Conservation (phyloP, 2,888 invertebrate species). For the Apamea anceps region DNA sequence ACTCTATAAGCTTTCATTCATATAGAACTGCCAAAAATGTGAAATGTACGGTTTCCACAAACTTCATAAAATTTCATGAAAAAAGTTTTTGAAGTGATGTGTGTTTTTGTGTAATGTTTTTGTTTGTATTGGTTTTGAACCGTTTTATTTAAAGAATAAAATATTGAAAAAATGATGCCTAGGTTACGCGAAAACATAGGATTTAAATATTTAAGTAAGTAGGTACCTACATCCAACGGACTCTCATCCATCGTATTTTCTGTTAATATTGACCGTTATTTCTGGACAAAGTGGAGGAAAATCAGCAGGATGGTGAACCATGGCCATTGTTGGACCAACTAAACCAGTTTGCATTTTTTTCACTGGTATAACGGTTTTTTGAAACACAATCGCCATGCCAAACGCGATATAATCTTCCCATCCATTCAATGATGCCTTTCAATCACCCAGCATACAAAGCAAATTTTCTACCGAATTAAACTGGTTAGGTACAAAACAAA, state of each 20-base stretch:
- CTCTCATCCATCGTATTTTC: neutral
- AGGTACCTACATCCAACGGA: neutral
- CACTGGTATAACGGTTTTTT: neutral
- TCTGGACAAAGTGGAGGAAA: neutral
- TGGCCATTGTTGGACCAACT: neutral
- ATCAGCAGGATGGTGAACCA: neutral
- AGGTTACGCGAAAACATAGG: neutral
- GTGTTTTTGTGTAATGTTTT: neutral
- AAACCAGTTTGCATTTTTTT: neutral
- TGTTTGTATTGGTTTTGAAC: neutral
- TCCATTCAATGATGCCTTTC: neutral
- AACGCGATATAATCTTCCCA: neutral
- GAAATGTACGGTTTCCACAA: constrained; percentile 9
- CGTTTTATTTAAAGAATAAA: neutral
- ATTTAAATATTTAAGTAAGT: neutral
- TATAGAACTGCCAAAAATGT: constrained; percentile 18
- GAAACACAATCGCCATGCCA: neutral
- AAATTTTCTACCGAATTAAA: constrained; percentile 52
- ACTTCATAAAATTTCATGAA: constrained; percentile 29
- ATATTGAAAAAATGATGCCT: neutral
- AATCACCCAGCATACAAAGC: constrained; percentile 29
- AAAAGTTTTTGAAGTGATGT: constrained; percentile 29
- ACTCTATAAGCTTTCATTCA: constrained; percentile 5
- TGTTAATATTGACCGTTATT: neutral
- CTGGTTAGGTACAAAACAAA: constrained; percentile 58